These are phyloP conservation scores for Formica exsecta DNA, from an alignment of 1,140 invertebrate species.

Conservation along the genomic window DNA sequence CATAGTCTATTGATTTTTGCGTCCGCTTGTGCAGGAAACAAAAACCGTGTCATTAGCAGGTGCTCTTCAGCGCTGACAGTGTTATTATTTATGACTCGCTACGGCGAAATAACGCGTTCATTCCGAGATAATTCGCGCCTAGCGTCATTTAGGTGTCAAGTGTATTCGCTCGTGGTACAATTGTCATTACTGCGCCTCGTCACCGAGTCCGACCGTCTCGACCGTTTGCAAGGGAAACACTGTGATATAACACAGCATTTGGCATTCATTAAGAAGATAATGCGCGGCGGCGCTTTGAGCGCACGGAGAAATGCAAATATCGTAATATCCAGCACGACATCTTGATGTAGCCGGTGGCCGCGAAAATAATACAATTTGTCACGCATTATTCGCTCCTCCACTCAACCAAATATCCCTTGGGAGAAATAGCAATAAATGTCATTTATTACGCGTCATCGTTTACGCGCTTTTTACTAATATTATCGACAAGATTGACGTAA, in stretches of 20 bases:
- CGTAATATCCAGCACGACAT: constrained; percentile 10
- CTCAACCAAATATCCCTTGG: neutral
- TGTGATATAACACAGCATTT: constrained; percentile 19
- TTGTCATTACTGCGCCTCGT: constrained; percentile 38
- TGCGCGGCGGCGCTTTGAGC: constrained; percentile 4
- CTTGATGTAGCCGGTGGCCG: neutral
- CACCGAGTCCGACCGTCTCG: constrained; percentile 21
- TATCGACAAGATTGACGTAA: constrained; percentile 31
- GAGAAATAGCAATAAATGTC: neutral
- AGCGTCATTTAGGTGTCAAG: constrained; percentile 51
- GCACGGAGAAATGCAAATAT: constrained; percentile 4
- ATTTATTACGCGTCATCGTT: neutral
- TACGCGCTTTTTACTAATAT: neutral
- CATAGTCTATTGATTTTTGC: constrained; percentile 25
- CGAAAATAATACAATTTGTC: neutral
- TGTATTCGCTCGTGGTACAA: constrained; percentile 50
- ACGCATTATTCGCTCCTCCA: neutral
- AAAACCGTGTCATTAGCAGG: constrained; percentile 47
- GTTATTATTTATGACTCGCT: constrained; percentile 52
- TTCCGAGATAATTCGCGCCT: constrained; percentile 46
- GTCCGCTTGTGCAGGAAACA: neutral
- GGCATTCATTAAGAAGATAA: constrained; percentile 58
- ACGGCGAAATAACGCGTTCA: constrained; percentile 36
- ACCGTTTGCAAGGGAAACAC: constrained; percentile 41
- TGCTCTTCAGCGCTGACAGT: constrained; percentile 35